These are phyloP conservation scores for Huso huso DNA, from an alignment of 2,797 vertebrate species.

Conservation along the genomic window DNA sequence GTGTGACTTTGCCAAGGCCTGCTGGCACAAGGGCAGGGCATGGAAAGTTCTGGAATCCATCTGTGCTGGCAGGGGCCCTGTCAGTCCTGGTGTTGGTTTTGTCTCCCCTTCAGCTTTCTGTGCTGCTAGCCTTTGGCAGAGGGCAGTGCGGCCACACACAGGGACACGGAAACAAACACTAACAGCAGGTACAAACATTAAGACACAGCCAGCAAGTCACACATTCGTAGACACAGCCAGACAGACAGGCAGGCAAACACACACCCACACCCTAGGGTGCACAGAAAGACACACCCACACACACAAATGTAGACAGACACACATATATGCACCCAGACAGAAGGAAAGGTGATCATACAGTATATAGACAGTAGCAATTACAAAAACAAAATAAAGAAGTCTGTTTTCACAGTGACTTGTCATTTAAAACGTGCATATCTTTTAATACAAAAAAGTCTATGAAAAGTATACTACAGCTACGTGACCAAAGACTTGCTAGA, in stretches of 20 bases:
- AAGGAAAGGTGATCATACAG: too few relatives aligned
- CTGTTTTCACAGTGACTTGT: too few relatives aligned
- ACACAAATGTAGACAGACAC: too few relatives aligned
- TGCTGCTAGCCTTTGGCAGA: constrained; percentile 12
- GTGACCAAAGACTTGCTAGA: too few relatives aligned
- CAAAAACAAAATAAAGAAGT: too few relatives aligned
- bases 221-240: not conserved
- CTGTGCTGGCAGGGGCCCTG: constrained; percentile 20
- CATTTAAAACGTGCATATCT: too few relatives aligned
- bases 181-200: constrained; percentile 24
- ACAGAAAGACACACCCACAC: too few relatives aligned
- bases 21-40: constrained; percentile 15
- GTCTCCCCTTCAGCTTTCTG: constrained; percentile 46
- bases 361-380: too few relatives aligned
- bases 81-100: constrained; percentile 14
- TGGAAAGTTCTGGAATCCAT: constrained; percentile 25
- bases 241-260: constrained; percentile 36
- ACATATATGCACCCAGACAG: too few relatives aligned
- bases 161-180: constrained; percentile 42
- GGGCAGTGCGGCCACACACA: constrained; percentile 51
- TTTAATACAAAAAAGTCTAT: too few relatives aligned
- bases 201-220: constrained; percentile 29
- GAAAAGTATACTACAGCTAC: too few relatives aligned
- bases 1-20: constrained; percentile 15
- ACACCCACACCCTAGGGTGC: constrained; percentile 29